A percentile compares a stretch with the other conserved stretches of the same genome.
Evolutionary conservation across 1,140 invertebrate genomes (phyloP).

Genomic region (Holotrichia oblita): DNA sequence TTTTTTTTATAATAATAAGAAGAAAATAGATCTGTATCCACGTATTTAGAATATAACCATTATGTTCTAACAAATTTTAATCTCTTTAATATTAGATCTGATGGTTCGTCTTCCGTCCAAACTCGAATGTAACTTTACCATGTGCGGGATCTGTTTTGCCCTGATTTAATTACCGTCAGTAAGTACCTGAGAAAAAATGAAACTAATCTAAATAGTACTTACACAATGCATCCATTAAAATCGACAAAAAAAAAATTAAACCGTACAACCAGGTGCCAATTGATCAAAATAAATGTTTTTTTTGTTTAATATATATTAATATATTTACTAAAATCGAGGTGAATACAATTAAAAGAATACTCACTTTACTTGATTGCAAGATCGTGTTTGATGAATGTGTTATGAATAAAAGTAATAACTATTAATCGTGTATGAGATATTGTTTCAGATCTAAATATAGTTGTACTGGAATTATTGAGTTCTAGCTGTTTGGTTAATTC

Average conservation of each 20-base stretch:
- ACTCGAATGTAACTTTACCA: constrained; percentile 14
- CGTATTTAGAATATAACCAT: too few relatives aligned
- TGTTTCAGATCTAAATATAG: background rate
- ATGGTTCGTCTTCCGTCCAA: constrained; percentile 23
- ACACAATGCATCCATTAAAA: background rate
- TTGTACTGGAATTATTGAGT: background rate
- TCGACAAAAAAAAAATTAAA: too few relatives aligned
- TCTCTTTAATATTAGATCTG: constrained; percentile 18
- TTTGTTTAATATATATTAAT: too few relatives aligned
- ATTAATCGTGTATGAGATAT: background rate
- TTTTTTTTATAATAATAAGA: too few relatives aligned
- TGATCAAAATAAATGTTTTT: constrained; percentile 3
- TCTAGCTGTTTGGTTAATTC: background rate
- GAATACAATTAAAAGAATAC: background rate
- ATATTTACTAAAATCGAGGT: background rate
- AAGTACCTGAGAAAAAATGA: background rate
- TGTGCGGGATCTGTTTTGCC: constrained; percentile 11
- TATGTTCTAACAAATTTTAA: background rate
- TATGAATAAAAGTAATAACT: background rate
- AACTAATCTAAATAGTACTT: background rate
- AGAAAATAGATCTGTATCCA: too few relatives aligned
- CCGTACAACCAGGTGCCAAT: background rate
- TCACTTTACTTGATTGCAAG: background rate
- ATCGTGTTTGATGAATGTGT: background rate
- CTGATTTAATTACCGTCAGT: constrained; percentile 13